Evolutionary conservation across 2,888 invertebrate genomes (phyloP).

Genomic region (Eupithecia inturbata): DNA sequence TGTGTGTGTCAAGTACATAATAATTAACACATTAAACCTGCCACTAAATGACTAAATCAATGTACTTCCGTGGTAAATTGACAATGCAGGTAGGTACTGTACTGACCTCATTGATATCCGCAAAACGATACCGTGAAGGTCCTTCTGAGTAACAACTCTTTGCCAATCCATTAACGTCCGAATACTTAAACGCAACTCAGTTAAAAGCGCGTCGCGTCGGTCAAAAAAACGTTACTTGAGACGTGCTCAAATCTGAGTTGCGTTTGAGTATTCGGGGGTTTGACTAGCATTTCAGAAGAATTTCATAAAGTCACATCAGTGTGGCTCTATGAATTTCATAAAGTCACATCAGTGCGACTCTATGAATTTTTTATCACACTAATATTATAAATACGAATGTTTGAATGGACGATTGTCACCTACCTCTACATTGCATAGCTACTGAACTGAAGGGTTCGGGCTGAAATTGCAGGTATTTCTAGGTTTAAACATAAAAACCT

Average conservation of each 20-base stretch:
- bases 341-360: not conserved
- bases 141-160: conserved; percentile 1
- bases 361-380: too few species aligned
- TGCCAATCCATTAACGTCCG: not conserved
- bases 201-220: too few species aligned
- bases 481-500: too few species aligned
- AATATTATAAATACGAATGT: not conserved
- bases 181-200: too few species aligned
- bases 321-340: too few species aligned
- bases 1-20: conserved; percentile 15
- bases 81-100: conserved; percentile 18
- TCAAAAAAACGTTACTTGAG: too few species aligned
- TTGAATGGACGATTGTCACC: too few species aligned
- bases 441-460: too few species aligned
- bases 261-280: too few species aligned
- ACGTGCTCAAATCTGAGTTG: too few species aligned
- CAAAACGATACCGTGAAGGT: conserved; percentile 27
- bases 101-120: conserved; percentile 25
- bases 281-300: not conserved
- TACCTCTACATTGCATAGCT: too few species aligned
- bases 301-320: not conserved
- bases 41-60: conserved; percentile 14
- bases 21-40: conserved; percentile 21
- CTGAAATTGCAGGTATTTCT: not conserved
- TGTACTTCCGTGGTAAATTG: conserved; percentile 30